Base-by-base conservation (phyloP, 2,797 vertebrate species). In the Schizopygopsis pylzovi region DNA sequence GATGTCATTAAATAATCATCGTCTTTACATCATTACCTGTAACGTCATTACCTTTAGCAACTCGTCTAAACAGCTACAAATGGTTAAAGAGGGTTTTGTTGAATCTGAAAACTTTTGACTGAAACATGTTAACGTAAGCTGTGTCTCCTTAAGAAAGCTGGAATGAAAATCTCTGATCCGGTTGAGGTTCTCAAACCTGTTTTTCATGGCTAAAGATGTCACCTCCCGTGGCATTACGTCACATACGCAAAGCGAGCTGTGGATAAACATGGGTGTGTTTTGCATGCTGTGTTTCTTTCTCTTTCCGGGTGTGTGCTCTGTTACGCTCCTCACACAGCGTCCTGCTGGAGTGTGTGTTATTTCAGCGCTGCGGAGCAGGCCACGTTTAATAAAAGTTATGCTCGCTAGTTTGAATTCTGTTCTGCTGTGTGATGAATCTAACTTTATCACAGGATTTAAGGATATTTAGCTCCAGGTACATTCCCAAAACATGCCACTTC, bases 181-280 rank as follows among this genome's bases (percentile, higher is more conserved):
- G 4, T 52, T 39, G 8, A 20, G n/a, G 61, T 70, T 43, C 28
- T 28, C 39, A 41, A 16, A 37, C 65, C 39, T 25, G 39, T n/a
- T 84, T 56, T 70, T 78, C 73, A 67, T 15, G 18, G 65, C 75
- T 59, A 68, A 79, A 79, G 59, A 59, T 47, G 65, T 84, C 37
- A 7, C 33, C 56, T 56, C 39, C 15, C 22, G n/a, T 61, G 39
- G 70, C 1, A 6, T 84, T 45, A 65, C 73, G 6, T 85, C 37
- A 78, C 49, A 18, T 52, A 85, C 25, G 76, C 83, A 85, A 85
- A 85, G 33, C 33, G 6, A 33, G 28, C 47, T 5, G 33, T 68
- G 67, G 76, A 56, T 83, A 73, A 83, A 87, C 68, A 77, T 75
- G 82, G 68, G 77, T 75, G 75, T 65, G 71, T 83, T 83, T 87